These are phyloP conservation scores for Phymastichus coffea DNA, from an alignment of 1,140 invertebrate genomes.

Conservation along the genomic window DNA sequence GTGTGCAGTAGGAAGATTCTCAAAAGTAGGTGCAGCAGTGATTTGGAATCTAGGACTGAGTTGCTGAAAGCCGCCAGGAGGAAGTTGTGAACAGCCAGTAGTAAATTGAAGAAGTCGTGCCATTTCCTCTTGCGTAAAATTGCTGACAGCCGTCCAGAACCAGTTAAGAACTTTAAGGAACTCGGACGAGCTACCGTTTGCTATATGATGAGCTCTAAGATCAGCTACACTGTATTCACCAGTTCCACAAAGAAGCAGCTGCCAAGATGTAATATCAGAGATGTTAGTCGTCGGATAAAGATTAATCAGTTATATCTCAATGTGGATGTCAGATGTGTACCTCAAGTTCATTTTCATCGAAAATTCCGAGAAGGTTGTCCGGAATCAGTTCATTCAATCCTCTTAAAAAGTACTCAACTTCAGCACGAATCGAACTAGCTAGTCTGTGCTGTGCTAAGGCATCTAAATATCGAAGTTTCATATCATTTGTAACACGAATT, in stretches of 20 bases:
- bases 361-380: conserved; percentile 89
- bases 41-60: conserved; percentile 90
- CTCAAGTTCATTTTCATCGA: conserved; percentile 96
- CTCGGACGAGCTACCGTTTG: conserved; percentile 79
- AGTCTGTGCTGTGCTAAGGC: conserved; percentile 86
- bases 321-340: conserved; percentile 56
- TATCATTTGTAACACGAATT: conserved; percentile 71
- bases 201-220: conserved; percentile 83
- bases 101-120: conserved; percentile 90
- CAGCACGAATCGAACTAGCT: conserved; percentile 75
- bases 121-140: conserved; percentile 92
- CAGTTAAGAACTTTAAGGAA: conserved; percentile 84
- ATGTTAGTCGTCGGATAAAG: no score
- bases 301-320: no score
- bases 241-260: conserved; percentile 89
- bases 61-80: conserved; percentile 86
- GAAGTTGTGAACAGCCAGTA: conserved; percentile 89
- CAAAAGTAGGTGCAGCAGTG: conserved; percentile 83
- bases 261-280: conserved; percentile 50
- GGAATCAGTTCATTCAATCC: conserved; percentile 90
- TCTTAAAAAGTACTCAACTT: conserved; percentile 85
- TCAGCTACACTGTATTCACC: conserved; percentile 91
- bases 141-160: conserved; percentile 93
- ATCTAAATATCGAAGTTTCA: conserved; percentile 84
- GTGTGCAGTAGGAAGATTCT: conserved; percentile 88